Evolutionary conservation across 2,113 vertebrate species (phyloP), one percentile per base, ranked within the genome.

Genomic region (Colistium nudipinnis): DNA sequence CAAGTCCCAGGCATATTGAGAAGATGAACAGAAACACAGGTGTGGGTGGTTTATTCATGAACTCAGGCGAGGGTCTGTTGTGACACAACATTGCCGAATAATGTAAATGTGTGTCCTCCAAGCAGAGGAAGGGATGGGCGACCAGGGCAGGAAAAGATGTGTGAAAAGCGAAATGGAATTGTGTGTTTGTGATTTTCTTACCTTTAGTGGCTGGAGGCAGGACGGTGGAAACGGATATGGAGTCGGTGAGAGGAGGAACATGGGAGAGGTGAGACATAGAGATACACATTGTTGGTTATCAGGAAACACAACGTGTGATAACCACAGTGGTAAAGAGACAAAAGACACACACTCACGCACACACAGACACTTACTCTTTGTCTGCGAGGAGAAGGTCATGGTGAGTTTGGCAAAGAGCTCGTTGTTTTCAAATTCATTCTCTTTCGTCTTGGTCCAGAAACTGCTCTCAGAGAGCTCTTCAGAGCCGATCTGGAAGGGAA

Each of bases 371-470:
- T 95, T 76, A 98, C 95, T 81, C 82, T 95, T 96, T 59, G 91
- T 92, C 89, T 95, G 95, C 4, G 95, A 90, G 72, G 95, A 95
- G 88, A 98, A 98, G 64, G 93, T 38, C 68, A 94, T 71, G 6
- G 93, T 95, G 59, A 98, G 93, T 90, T 94, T 96, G 88, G 96
- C 94, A 59, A 98, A 95, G 61, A 98, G 95, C 55, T 98, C 96
- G 12, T 89, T 93, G 86, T 87, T 95, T 88, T 95, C 95, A 90
- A 92, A 97, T 55, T 90, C 67, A 0, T 93, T 93, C 63, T 97
- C 96, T 53, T 95, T 94, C n/a, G 91, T 83, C 49, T 92, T 92
- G 66, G 87, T 92, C 96, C 96, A 97, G 86, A 98, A 95, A 83
- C 95, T 95, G 41, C 84, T 90, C 85, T 96, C 93, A 22, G 91